These are phyloP conservation scores for Upupa epops DNA, from an alignment of 2,113 vertebrate species.

Conservation along the genomic window DNA sequence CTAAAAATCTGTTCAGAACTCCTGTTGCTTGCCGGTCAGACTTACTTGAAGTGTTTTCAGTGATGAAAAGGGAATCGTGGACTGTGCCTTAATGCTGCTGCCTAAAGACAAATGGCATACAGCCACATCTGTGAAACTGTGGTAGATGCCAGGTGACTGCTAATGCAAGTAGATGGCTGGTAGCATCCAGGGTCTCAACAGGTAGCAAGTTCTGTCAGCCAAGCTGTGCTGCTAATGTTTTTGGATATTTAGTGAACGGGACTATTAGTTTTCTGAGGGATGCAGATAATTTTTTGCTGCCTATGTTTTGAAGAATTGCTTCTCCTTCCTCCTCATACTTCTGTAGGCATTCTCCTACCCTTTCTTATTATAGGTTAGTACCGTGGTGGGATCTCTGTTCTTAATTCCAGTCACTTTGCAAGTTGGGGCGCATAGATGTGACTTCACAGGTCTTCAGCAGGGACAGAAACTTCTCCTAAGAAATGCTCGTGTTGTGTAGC, in stretches of 20 bases:
- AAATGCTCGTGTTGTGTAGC: not conserved
- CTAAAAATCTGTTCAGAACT: not conserved
- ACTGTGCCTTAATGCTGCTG: not conserved
- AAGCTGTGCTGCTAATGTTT: not conserved
- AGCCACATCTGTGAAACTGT: slow-evolving; percentile 15
- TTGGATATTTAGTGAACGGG: not conserved
- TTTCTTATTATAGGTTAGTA: not conserved
- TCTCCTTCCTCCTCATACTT: not conserved
- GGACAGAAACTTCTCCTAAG: not conserved
- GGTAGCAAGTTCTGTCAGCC: not conserved
- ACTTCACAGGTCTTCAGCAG: not conserved
- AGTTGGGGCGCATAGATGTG: not conserved
- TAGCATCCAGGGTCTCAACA: not conserved
- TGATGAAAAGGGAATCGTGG: slow-evolving; percentile 32
- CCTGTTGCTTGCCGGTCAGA: not conserved
- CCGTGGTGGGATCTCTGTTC: not conserved
- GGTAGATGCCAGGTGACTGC: slow-evolving; percentile 5
- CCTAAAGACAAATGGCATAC: slow-evolving; percentile 3
- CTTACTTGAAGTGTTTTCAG: slow-evolving; percentile 24
- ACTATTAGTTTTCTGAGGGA: not conserved
- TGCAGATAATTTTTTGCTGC: not conserved
- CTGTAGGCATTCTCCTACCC: not conserved
- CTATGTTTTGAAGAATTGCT: not conserved
- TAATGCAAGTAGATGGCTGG: not conserved
- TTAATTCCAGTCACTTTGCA: not conserved